Base-by-base conservation (phyloP, 2,797 vertebrate species). In the Muscicapa striata region DNA sequence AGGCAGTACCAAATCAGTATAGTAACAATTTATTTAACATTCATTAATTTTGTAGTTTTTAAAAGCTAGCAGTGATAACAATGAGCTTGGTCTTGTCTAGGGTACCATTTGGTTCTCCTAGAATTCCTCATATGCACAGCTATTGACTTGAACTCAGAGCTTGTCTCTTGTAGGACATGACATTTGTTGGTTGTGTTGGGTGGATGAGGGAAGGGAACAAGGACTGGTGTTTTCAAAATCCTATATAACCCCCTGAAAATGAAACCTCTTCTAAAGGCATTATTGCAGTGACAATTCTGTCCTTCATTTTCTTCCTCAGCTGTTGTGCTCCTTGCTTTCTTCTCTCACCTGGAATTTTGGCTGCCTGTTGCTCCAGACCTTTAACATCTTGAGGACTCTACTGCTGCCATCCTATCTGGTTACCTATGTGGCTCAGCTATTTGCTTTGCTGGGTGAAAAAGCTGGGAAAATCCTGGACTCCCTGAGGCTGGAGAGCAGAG, bases 341-440 rank as follows among this genome's bases (percentile, higher is more conserved):
- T 94, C 95, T 74, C 40, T 96, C 49, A 46, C 43, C 72, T 61
- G 94, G 93, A 96, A 86, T 55, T 75, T 93, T 63, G 34, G 46
- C 78, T 87, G 41, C 69, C 78, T 90, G 7, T n/a, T 96, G 80
- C 54, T 95, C 52, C 91, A 94, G 80, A 83, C 88, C 20, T 91
- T 83, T 38, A 92, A 59, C 17, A 6, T 64, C 85, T 48, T 96
- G 67, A 88, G 46, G 82, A 87, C 78, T 55, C 89, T 90, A 1
- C 83, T 93, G 51, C 73, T 96, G 69, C 93, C 87, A 5, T 87
- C 77, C 51, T 95, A 87, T 23, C 67, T 93, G 59, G 24, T 49
- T 66, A 45, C 29, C 36, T 80, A 29, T 10, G 0, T 79, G 51
- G 48, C 63, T 84, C 94, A 91, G 72, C 85, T 93, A 2, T 77